Evolutionary conservation across 2,113 vertebrate species (phyloP).

Genomic region (Pungitius pungitius): DNA sequence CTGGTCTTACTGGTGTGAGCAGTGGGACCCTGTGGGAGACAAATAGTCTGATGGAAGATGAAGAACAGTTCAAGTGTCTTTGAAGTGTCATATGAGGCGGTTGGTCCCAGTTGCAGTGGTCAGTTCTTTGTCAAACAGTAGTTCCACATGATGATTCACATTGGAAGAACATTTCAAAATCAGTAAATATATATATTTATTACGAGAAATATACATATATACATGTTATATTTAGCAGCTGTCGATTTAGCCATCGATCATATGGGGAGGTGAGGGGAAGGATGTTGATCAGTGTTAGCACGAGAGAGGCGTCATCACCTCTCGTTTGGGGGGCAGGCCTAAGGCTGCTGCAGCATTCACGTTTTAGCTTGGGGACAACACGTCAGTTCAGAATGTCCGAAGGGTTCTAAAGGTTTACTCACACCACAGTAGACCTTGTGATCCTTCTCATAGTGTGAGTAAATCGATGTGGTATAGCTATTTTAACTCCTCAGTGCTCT

Average conservation of each 20-base stretch:
- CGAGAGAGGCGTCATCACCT: too few relatives aligned
- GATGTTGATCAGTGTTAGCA: too few relatives aligned
- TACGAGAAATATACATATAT: too few relatives aligned
- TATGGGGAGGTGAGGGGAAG: too few relatives aligned
- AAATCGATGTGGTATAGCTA: neutral
- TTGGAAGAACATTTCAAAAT: neutral
- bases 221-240: too few relatives aligned
- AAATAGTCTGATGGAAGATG: conserved; percentile 20
- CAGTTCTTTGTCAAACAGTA: conserved; percentile 56
- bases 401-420: neutral
- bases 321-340: too few relatives aligned
- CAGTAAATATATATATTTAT: too few relatives aligned
- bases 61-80: conserved; percentile 23
- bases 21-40: conserved; percentile 54
- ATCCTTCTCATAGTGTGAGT: neutral
- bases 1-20: conserved; percentile 30
- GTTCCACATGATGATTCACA: neutral
- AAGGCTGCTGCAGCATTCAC: too few relatives aligned
- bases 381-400: neutral
- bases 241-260: too few relatives aligned
- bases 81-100: conserved; percentile 16
- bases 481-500: neutral
- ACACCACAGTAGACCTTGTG: neutral
- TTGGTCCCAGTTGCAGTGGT: conserved; percentile 32
- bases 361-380: neutral